These are phyloP conservation scores for Antigone vipio DNA, from an alignment of 2,113 vertebrate genomes.

Conservation along the genomic window DNA sequence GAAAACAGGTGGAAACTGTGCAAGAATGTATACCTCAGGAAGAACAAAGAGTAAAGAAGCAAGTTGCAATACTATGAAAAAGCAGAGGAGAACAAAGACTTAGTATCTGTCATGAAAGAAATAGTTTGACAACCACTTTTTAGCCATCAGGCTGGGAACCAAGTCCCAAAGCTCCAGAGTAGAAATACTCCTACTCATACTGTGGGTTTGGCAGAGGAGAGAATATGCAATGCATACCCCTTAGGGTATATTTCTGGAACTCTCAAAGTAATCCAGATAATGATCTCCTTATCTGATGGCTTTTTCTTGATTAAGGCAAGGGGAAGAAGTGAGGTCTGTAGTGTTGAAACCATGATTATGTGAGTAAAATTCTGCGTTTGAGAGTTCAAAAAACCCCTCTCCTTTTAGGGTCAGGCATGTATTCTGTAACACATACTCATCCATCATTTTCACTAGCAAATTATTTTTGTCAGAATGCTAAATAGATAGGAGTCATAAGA, in stretches of 20 bases:
- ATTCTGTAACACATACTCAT: neutral
- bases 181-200: neutral
- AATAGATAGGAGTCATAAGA: neutral
- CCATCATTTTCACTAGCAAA: neutral
- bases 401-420: neutral
- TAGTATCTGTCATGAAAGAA: neutral
- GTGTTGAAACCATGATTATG: neutral
- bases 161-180: neutral
- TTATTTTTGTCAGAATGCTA: neutral
- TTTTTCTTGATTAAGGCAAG: neutral
- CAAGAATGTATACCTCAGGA: neutral
- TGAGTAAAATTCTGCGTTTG: neutral
- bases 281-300: neutral
- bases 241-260: neutral
- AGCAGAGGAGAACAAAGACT: neutral
- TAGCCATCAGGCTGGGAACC: neutral
- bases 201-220: neutral
- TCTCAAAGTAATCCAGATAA: neutral
- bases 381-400: neutral
- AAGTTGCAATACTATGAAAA: neutral
- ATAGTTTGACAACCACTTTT: neutral
- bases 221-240: neutral
- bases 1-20: neutral
- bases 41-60: neutral
- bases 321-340: neutral